Evolutionary conservation across 2,113 vertebrate genomes (phyloP), one percentile per base, ranked within the genome.

Genomic region (Capreolus pygargus): DNA sequence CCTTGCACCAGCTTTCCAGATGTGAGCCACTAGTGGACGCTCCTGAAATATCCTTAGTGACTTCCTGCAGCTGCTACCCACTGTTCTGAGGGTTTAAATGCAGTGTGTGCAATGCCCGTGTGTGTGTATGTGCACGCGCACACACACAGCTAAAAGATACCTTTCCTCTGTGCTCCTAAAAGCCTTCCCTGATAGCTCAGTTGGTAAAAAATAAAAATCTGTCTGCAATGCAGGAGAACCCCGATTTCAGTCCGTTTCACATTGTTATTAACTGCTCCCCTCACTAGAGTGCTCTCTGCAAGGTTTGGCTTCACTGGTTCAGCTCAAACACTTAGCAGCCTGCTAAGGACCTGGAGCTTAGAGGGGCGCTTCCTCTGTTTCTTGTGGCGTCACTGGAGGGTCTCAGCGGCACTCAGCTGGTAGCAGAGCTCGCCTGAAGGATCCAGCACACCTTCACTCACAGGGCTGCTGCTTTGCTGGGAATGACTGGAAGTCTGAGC

Each of bases 121-220:
- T 28, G 52, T 50, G 30, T 45, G n/a, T 54, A n/a, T n/a, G 45
- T 21, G 19, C 13, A 8, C 47, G 3, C 5, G 2, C 2, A 0
- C 0, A 0, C 6, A 2, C 33, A 43, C 50, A 45, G 39, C 39
- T 78, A 27, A 76, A 78, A 78, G 76, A 78, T 19, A 36, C 30
- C 25, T 12, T 83, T 70, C 45, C 23, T 57, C 39, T 33, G 86
- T 39, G 21, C 30, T 74, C 52, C 76, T 57, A 11, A 70, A 70
- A 70, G 64, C 0, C 64, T 70, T 70, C 64, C 19, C 64, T 70
- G n/a, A 36, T 21, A 36, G 17, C 64, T 70, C n/a, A 70, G 64
- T 23, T 21, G 64, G 64, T 70, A 23, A 36, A 36, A 70, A 70
- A 67, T 27, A 36, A 67, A 67, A 36, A 67, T 70, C 64, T 70